These are phyloP conservation scores for Hirundo rustica DNA, from an alignment of 2,797 vertebrate genomes.

Conservation along the genomic window DNA sequence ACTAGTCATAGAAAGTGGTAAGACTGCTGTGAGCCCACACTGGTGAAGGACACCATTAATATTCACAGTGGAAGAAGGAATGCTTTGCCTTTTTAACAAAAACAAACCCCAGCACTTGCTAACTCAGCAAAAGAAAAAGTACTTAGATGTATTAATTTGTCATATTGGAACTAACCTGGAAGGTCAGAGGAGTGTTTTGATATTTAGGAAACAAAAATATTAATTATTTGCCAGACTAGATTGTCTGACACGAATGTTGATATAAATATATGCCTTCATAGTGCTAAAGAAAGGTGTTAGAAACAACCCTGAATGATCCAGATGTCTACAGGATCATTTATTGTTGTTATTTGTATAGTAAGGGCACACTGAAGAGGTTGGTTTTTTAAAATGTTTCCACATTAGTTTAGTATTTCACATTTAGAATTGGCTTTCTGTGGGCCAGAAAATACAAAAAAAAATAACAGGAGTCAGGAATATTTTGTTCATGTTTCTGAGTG, in stretches of 20 bases:
- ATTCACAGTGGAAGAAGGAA: constrained; percentile 19
- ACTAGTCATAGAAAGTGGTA: not conserved
- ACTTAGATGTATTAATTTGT: not conserved
- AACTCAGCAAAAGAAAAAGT: not conserved
- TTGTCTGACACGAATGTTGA: not conserved
- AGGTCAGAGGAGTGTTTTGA: not conserved
- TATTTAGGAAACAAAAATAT: not conserved
- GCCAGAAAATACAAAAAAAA: not conserved
- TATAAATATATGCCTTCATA: not conserved
- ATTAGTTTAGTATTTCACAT: not conserved
- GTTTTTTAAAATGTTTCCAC: not conserved
- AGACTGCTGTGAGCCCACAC: not conserved
- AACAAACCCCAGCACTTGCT: not conserved
- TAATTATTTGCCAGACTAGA: not conserved
- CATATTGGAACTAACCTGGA: not conserved
- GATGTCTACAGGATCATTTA: not conserved
- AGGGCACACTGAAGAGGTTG: not conserved
- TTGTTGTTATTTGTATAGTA: not conserved
- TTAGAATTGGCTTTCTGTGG: not conserved
- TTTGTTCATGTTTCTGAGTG: not conserved
- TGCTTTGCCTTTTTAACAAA: not conserved
- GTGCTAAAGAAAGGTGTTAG: not conserved
- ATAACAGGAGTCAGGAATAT: not conserved
- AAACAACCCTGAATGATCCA: not conserved
- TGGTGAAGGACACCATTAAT: not conserved